These are phyloP conservation scores for Andricus quercusramuli DNA, from an alignment of 2,888 invertebrate genomes.

Conservation along the genomic window DNA sequence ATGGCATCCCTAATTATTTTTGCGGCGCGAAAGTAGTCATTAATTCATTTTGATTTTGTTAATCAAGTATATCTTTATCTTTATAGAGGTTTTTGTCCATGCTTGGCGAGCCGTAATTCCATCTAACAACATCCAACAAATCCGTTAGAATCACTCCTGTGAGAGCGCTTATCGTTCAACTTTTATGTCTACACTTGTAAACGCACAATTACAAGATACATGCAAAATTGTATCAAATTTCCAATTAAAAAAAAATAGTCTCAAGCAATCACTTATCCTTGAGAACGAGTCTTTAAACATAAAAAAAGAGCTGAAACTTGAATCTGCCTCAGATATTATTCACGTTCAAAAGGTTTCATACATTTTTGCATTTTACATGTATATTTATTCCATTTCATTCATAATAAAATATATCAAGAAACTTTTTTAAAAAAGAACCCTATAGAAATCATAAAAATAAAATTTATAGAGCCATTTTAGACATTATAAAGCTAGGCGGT, in stretches of 20 bases:
- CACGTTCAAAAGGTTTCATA: neutral
- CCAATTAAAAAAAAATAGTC: neutral
- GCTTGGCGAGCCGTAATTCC: conserved; percentile 40
- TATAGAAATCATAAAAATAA: too few relatives aligned
- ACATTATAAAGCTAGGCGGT: too few relatives aligned
- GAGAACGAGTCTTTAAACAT: neutral
- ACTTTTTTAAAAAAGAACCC: too few relatives aligned
- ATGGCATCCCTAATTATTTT: neutral
- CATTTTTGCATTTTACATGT: too few relatives aligned
- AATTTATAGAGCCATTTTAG: too few relatives aligned
- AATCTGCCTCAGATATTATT: neutral
- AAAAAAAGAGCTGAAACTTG: neutral
- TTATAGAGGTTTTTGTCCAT: conserved; percentile 34
- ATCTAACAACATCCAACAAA: conserved; percentile 9
- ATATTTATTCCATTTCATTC: too few relatives aligned
- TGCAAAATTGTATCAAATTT: conserved; percentile 21
- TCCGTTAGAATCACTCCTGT: conserved; percentile 31
- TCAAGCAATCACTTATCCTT: too few relatives aligned
- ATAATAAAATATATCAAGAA: too few relatives aligned
- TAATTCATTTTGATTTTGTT: conserved; percentile 18
- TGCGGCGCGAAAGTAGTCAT: neutral
- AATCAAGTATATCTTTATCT: conserved; percentile 31
- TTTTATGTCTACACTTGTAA: conserved; percentile 28
- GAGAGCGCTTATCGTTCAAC: conserved; percentile 23
- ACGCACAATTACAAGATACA: conserved; percentile 18